Percentiles rank a stretch among this genome's conserved stretches.
These are phyloP conservation scores for Acropora yongei DNA, from an alignment of 64 coral and sea anemone species.

Conservation along the genomic window DNA sequence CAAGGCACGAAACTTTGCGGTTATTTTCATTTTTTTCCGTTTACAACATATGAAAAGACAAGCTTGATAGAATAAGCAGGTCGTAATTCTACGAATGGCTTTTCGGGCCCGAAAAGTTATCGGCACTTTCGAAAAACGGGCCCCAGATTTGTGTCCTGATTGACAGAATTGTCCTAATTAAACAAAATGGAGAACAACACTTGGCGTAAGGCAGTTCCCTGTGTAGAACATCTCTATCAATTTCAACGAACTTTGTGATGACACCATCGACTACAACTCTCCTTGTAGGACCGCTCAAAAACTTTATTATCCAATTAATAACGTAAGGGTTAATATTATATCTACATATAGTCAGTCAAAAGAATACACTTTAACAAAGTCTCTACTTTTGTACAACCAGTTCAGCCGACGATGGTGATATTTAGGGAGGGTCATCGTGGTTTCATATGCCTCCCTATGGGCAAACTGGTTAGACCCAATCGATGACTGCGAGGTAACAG, in stretches of 20 bases:
- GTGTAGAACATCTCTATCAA: not conserved
- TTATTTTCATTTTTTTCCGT: no score
- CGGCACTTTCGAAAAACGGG: no score
- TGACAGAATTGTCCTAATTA: no score
- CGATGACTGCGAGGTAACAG: constrained; percentile 22
- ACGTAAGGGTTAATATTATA: constrained; percentile 36
- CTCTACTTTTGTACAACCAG: not conserved
- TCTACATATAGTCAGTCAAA: constrained; percentile 48
- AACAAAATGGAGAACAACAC: no score
- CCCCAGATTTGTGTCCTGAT: no score
- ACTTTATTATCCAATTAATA: not conserved
- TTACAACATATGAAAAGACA: no score
- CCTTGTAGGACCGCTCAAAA: not conserved
- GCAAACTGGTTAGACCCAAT: constrained; percentile 55
- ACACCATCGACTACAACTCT: constrained; percentile 48
- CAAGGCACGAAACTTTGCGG: no score
- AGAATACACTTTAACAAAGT: constrained; percentile 37
- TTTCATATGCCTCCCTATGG: constrained; percentile 48
- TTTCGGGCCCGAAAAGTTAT: no score
- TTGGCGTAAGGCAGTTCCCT: no score
- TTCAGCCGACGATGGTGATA: constrained; percentile 6
- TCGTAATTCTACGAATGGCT: no score
- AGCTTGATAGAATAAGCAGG: no score
- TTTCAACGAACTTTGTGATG: not conserved
- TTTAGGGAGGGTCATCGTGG: constrained; percentile 57